Percentiles rank a stretch among this genome's conserved stretches.
Evolutionary conservation across 2,888 invertebrate genomes (phyloP).

Genomic region (Celastrina argiolus): DNA sequence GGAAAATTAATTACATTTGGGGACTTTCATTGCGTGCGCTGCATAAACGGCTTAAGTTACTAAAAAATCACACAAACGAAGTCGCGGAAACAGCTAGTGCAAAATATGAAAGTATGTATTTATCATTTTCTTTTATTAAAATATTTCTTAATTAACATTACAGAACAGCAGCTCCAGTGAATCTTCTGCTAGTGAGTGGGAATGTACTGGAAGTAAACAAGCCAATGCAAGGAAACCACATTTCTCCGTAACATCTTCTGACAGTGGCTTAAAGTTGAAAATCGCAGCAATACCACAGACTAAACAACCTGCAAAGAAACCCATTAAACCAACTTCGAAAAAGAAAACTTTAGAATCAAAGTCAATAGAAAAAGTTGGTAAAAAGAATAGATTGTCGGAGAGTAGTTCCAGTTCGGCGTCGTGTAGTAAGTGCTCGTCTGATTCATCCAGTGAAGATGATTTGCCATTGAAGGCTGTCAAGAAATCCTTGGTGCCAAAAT

Average conservation of each 20-base stretch:
- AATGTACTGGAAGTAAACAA: conserved; percentile 58
- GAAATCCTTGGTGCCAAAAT: conserved; percentile 56
- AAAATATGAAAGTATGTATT: too few relatives aligned
- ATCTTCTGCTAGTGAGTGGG: conserved; percentile 68
- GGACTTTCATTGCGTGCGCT: too few relatives aligned
- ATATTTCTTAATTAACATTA: conserved; percentile 36
- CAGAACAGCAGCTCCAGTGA: conserved; percentile 66
- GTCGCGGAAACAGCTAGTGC: too few relatives aligned
- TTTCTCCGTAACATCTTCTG: conserved; percentile 80
- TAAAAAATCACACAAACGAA: too few relatives aligned
- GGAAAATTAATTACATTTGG: too few relatives aligned
- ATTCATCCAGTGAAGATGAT: conserved; percentile 69
- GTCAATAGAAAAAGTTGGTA: conserved; percentile 32
- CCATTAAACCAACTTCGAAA: conserved; percentile 55
- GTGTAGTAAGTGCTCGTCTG: conserved; percentile 70
- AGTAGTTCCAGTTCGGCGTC: conserved; percentile 71
- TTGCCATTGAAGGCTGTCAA: conserved; percentile 64
- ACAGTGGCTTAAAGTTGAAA: conserved; percentile 79
- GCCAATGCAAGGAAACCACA: conserved; percentile 62
- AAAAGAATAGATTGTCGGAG: conserved; percentile 51
- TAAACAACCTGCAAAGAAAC: conserved; percentile 57
- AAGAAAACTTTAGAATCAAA: conserved; percentile 52
- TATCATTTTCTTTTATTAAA: conserved; percentile 24
- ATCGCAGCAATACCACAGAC: conserved; percentile 79
- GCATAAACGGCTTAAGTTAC: too few relatives aligned